Base-by-base conservation (phyloP, 2,797 vertebrate species). In the Rallus crepitans region DNA sequence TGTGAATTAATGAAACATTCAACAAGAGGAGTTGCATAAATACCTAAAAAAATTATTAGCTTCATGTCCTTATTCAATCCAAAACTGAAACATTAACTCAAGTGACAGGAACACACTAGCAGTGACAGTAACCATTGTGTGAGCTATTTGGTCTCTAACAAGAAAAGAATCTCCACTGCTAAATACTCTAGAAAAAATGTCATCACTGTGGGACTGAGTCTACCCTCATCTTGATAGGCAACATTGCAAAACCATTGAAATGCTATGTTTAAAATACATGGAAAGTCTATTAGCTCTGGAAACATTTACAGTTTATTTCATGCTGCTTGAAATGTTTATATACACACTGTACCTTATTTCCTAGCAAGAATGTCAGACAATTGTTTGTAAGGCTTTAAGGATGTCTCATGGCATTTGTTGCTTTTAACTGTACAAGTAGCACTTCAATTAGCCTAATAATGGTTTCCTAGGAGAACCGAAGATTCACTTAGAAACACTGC, bases 391-490 rank as follows among this genome's bases (percentile, higher is more conserved):
- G 52, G 28, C 61, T 86, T 87, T 72, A 82, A 82, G 70, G 55
- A 81, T 35, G 21, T 52, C 87, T 33, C 60, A n/a, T 39, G 40
- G 47, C 48, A 80, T 85, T 77, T 80, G 40, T 47, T 94, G 65
- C 73, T 86, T 87, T 93, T 82, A 93, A 88, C 94, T 60, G 35
- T 57, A 86, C 56, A 87, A 83, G 65, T 23, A 92, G 82, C 57
- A 72, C 81, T 94, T 91, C 82, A 94, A 81, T 76, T 82, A 91
- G 65, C 24, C 72, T 76, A 95, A 94, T 93, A 86, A 94, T 69
- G 59, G 91, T 93, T 94, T 96, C 92, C 89, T 90, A 93, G 85
- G 79, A 96, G 91, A 96, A 87, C 50, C 78, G 82, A 91, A 89
- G 61, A 88, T 52, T 80, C 86, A 73, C 64, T 87, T 57, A 50